A percentile compares a stretch with the other conserved stretches of the same genome.
Conservation (phyloP, 2,113 vertebrate genomes). For the Sprattus sprattus region DNA sequence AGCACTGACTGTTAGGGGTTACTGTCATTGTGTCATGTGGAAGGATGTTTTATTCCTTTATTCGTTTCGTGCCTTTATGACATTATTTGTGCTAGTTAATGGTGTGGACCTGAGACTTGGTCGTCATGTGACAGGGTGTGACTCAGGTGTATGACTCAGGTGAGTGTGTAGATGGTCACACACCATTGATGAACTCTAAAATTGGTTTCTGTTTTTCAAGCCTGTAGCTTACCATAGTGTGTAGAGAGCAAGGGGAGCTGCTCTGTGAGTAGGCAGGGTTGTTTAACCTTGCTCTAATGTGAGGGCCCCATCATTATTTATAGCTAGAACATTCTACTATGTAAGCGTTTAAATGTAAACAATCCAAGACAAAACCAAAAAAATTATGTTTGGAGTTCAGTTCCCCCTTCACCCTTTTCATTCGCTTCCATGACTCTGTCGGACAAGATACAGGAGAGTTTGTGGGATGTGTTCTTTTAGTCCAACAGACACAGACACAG, state of each 20-base stretch:
- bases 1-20: not conserved
- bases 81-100: not conserved
- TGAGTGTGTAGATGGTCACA: not conserved
- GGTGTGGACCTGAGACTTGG: not conserved
- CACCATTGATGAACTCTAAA: not conserved
- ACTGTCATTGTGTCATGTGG: not conserved
- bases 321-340: not conserved
- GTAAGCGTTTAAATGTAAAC: not conserved
- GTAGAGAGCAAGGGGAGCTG: not conserved
- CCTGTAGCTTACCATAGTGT: not conserved
- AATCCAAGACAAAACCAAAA: not conserved
- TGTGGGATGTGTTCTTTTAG: not conserved
- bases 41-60: not conserved
- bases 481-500: too few relatives aligned
- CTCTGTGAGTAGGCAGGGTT: not conserved
- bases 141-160: slow-evolving; percentile 1
- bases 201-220: not conserved
- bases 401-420: not conserved
- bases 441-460: not conserved
- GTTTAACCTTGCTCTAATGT: not conserved
- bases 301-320: not conserved
- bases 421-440: not conserved
- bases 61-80: not conserved
- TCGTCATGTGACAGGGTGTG: not conserved
- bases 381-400: not conserved